These are phyloP conservation scores for Fabriciana adippe DNA, from an alignment of 2,888 invertebrate genomes.

Conservation along the genomic window DNA sequence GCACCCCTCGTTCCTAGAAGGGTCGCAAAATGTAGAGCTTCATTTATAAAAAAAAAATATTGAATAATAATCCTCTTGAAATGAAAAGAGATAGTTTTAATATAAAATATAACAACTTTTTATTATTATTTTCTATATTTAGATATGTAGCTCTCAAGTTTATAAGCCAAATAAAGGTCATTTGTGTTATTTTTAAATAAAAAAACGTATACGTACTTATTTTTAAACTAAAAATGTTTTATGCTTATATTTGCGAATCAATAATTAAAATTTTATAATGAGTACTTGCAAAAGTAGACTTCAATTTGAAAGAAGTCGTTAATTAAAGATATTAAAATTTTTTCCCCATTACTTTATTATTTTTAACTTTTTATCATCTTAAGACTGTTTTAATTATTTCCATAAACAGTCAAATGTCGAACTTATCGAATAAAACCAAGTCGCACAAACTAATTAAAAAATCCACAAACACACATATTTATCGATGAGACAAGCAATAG, in stretches of 20 bases:
- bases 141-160: too few species aligned
- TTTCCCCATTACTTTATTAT: background rate
- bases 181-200: too few species aligned
- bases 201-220: too few species aligned
- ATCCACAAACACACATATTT: background rate
- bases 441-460: background rate
- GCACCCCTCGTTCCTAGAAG: constrained; percentile 15
- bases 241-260: background rate
- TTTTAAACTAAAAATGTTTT: too few species aligned
- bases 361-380: background rate
- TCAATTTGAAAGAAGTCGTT: constrained; percentile 6
- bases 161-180: too few species aligned
- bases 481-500: too few species aligned
- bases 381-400: background rate
- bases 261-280: constrained; percentile 5
- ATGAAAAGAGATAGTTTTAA: too few species aligned
- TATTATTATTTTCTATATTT: too few species aligned
- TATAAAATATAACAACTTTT: too few species aligned
- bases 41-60: constrained; percentile 6
- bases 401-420: background rate
- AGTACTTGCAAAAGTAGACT: background rate
- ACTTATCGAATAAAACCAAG: background rate
- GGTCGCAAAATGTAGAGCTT: constrained; percentile 3
- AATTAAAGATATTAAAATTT: background rate
- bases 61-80: background rate